Evolutionary conservation across 1,140 invertebrate genomes (phyloP).

Genomic region (Popillia japonica): DNA sequence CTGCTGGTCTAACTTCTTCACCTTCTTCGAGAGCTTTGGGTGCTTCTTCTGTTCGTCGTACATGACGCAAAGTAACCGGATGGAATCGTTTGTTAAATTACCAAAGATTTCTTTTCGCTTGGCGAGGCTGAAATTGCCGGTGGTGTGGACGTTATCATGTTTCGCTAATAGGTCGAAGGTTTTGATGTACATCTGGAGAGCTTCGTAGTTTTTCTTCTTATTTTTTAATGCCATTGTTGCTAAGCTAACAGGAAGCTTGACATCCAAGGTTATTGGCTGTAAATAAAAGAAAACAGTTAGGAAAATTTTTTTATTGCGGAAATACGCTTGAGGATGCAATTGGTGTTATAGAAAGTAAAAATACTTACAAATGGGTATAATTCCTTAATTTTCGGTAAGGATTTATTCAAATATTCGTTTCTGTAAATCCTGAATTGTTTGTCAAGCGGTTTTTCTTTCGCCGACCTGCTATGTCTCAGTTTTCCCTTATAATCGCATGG

Average conservation of each 20-base stretch:
- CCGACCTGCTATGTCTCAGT: neutral
- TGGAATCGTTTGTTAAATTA: neutral
- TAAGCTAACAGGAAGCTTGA: neutral
- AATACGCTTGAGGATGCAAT: too few relatives aligned
- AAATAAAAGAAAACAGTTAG: neutral
- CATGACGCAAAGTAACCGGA: conserved; percentile 18
- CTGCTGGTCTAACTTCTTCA: neutral
- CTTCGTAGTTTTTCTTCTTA: conserved; percentile 2
- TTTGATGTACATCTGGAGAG: neutral
- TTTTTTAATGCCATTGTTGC: neutral
- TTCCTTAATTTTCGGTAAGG: neutral
- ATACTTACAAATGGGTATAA: conserved; percentile 22
- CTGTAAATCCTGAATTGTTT: neutral
- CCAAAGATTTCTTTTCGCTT: neutral
- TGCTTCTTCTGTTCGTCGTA: conserved; percentile 10
- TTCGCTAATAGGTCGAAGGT: neutral
- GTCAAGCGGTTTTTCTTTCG: neutral
- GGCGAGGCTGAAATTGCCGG: neutral
- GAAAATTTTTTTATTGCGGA: neutral
- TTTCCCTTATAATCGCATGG: neutral
- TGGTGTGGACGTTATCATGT: neutral
- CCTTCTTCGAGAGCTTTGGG: neutral
- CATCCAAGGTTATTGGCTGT: neutral
- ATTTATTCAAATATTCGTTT: neutral
- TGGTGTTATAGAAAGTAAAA: neutral